Conservation (phyloP, 2,888 invertebrate species). For the Junonia oenone region DNA sequence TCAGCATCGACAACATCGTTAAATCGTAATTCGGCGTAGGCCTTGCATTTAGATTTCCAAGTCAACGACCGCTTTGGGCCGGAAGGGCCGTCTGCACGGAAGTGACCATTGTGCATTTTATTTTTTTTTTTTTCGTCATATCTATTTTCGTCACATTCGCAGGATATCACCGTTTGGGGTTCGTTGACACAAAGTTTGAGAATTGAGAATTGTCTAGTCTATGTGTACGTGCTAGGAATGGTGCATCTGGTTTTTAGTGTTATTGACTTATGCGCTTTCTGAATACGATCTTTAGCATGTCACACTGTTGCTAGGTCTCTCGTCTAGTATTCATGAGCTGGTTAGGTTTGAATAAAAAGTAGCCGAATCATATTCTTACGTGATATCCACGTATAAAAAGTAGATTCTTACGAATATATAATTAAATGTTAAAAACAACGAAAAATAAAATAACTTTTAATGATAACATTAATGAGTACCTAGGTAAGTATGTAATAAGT, state of each 20-base stretch:
- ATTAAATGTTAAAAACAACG: no score
- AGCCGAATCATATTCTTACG: no score
- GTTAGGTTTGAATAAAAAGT: no score
- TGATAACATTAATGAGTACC: no score
- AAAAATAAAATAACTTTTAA: no score
- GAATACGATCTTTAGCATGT: background rate
- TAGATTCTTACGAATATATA: no score
- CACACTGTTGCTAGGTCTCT: no score
- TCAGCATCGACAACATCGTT: conserved; percentile 38
- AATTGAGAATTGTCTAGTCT: conserved; percentile 31
- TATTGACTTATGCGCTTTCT: conserved; percentile 6
- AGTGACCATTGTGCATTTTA: conserved; percentile 61
- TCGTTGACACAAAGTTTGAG: conserved; percentile 32
- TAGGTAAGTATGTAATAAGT: no score
- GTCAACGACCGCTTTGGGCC: conserved; percentile 52
- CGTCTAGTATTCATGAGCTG: no score
- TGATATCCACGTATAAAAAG: no score
- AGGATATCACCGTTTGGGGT: conserved; percentile 59
- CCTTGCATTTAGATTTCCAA: conserved; percentile 52
- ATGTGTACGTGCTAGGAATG: conserved; percentile 10
- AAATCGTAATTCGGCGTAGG: conserved; percentile 59
- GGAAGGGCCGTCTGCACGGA: conserved; percentile 64
- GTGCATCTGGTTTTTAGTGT: background rate
- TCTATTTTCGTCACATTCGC: conserved; percentile 65
- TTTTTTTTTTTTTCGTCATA: conserved; percentile 49